A percentile compares a stretch with the other conserved stretches of the same genome.
Conservation (phyloP, 1,140 invertebrate species). For the Onthophagus taurus region DNA sequence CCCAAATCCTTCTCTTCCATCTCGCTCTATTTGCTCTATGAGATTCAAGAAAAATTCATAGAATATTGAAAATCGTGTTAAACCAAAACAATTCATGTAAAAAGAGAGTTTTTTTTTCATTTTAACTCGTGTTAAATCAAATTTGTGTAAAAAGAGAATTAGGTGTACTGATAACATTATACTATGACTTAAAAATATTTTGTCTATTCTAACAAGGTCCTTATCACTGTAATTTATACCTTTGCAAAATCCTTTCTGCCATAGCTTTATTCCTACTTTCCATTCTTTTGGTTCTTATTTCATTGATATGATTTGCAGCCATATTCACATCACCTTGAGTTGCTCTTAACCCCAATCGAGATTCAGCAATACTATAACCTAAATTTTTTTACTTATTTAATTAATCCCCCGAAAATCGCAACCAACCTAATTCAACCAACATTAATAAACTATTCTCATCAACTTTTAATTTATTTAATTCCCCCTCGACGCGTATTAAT, state of each 20-base stretch:
- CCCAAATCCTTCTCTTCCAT: too few relatives aligned
- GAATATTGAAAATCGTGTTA: neutral
- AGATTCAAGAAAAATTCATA: too few relatives aligned
- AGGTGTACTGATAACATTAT: too few relatives aligned
- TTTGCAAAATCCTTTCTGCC: slow-evolving; percentile 42
- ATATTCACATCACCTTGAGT: slow-evolving; percentile 46
- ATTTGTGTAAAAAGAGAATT: too few relatives aligned
- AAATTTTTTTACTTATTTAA: slow-evolving; percentile 28
- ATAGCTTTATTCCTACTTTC: slow-evolving; percentile 43
- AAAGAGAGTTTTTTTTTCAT: too few relatives aligned
- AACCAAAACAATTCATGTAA: neutral
- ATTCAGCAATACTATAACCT: slow-evolving; percentile 55
- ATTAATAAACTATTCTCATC: slow-evolving; percentile 44
- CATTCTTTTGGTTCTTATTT: slow-evolving; percentile 42
- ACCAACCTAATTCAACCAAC: slow-evolving; percentile 47
- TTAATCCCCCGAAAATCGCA: slow-evolving; percentile 19
- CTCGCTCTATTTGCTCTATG: too few relatives aligned
- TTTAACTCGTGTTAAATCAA: too few relatives aligned
- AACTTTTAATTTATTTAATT: slow-evolving; percentile 52
- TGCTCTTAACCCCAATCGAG: slow-evolving; percentile 54
- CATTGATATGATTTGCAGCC: slow-evolving; percentile 55
- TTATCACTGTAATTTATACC: slow-evolving; percentile 29
- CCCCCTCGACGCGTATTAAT: slow-evolving; percentile 48
- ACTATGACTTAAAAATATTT: too few relatives aligned
- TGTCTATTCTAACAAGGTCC: too few relatives aligned